Evolutionary conservation across 2,888 invertebrate species (phyloP), one percentile per base, ranked within the genome.

Genomic region (Polia nebulosa): DNA sequence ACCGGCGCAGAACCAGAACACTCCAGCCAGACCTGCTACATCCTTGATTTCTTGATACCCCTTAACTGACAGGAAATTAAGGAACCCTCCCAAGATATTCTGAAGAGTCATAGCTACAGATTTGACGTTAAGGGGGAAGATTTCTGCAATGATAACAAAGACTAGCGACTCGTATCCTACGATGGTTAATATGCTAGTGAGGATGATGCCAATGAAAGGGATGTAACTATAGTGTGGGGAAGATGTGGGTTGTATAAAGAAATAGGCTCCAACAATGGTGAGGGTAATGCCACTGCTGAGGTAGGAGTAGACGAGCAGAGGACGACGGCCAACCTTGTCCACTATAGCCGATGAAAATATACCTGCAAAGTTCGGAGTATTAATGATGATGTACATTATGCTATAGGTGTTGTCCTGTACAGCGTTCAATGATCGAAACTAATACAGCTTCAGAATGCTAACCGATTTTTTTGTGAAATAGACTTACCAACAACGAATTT

Each of bases 91-190:
- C 92, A 72, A 95, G 92, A 4, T 52, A 32, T 52, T 45, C 22
- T 25, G 45, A 0, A 92, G 76, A 0, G 96, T 95, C 65, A 96
- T 93, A 0, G 96, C 96, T 0, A 94, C 84, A 1, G 96, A 95
- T 83, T 96, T 96, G 0, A 96, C 94, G 76, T 96, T 96, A 3
- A 96, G 90, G 0, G 96, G 96, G 72, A 96, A 96, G 11, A 96
- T 87, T 85, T 96, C 96, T 0, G 96, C 96, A 20, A 96, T 90
- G 65, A 96, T 92, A 68, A 95, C 88, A 60, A 92, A 93, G 0
- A 93, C 88, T n/a, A 96, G 80, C 0, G 72, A 20, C 56, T 94
- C 95, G 51, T 95, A 92, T 0, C 96, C 97, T 34, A 94, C 27
- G 13, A 88, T 88, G 0, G 91, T 86, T 0, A 90, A 79, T 0